Evolutionary conservation across 2,797 vertebrate genomes (phyloP), one percentile per base, ranked within the genome.

Genomic region (Denticeps clupeoides): DNA sequence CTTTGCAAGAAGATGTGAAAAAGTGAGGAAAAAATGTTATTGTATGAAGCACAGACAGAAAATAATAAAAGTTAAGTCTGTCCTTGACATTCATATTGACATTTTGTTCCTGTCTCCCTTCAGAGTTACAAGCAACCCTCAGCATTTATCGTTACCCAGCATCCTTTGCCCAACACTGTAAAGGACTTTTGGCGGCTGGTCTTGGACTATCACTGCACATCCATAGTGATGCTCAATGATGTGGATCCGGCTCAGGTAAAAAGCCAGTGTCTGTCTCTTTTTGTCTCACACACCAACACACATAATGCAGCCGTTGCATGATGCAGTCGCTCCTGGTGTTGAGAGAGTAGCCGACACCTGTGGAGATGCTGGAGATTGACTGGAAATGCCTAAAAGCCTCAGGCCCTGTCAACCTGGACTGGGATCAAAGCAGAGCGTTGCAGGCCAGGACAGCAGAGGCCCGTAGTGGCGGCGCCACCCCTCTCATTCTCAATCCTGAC

Each of bases 121-220:
- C 85, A 98, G 94, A 98, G 94, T 76, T 97, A 97, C 75, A 97
- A 94, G 71, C 94, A 97, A 60, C 94, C 93, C 0, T 96, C 93
- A 0, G 93, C 94, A 2, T 98, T 96, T 71, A 98, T 98, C 58
- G 91, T 97, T 64, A 96, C 92, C 0, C 94, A 98, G 69, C 93
- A 98, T 76, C 94, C 94, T 52, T 75, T 98, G 71, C 94, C 94
- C 56, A 98, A 97, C 79, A 97, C 93, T 0, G 91, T 97, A 55
- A 97, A 97, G 70, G 93, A 98, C 70, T 98, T 98, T 79, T 98
- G 94, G 94, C 85, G 94, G 37, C 82, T 98, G 61, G 92, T 94
- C 51, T 79, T 98, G 47, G 93, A 98, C 71, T 98, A 98, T 42
- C 91, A 98, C 79, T 97, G 93, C 52, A 93, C 90, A 0, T 96